Percentiles rank a stretch among this genome's conserved stretches.
phyloP scores from a whole-genome alignment of 2,888 invertebrate species.

The Drosophila leonis region DNA sequence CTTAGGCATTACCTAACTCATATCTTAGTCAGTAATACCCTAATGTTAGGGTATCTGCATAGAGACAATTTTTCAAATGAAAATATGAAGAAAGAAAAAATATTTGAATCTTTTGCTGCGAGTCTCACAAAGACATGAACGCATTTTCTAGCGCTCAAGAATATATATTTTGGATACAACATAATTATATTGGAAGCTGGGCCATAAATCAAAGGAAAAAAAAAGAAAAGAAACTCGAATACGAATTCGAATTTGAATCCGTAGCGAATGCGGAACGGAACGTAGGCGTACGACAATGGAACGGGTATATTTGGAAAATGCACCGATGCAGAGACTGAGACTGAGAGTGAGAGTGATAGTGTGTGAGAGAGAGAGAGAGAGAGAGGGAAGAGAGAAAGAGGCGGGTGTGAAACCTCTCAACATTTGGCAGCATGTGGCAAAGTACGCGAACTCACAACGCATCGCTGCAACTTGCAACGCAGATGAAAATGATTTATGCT shows the following conservation, averaged over 20 bases:
- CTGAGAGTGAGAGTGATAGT: neutral
- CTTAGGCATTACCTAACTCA: neutral
- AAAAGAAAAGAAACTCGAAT: slow-evolving; percentile 17
- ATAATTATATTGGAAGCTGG: slow-evolving; percentile 79
- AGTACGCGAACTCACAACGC: slow-evolving; percentile 74
- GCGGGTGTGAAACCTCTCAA: slow-evolving; percentile 44
- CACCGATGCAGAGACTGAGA: slow-evolving; percentile 34
- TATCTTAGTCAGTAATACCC: neutral
- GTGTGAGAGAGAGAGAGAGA: slow-evolving; percentile 12
- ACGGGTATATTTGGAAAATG: slow-evolving; percentile 42
- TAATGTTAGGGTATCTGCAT: neutral
- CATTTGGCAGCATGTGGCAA: slow-evolving; percentile 81
- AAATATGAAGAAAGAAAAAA: slow-evolving; percentile 21
- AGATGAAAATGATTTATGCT: slow-evolving; percentile 76
- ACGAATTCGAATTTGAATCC: slow-evolving; percentile 22
- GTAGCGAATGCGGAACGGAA: slow-evolving; percentile 33
- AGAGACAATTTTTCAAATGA: slow-evolving; percentile 54
- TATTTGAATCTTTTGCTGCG: slow-evolving; percentile 46
- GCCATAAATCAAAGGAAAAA: slow-evolving; percentile 67
- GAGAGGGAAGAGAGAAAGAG: neutral
- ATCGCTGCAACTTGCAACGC: slow-evolving; percentile 74
- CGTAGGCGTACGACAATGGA: slow-evolving; percentile 51
- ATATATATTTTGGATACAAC: slow-evolving; percentile 66
- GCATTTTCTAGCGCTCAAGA: slow-evolving; percentile 60
- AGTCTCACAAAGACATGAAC: slow-evolving; percentile 63